Evolutionary conservation across 2,113 vertebrate species (phyloP).

Genomic region (Picathartes gymnocephalus): DNA sequence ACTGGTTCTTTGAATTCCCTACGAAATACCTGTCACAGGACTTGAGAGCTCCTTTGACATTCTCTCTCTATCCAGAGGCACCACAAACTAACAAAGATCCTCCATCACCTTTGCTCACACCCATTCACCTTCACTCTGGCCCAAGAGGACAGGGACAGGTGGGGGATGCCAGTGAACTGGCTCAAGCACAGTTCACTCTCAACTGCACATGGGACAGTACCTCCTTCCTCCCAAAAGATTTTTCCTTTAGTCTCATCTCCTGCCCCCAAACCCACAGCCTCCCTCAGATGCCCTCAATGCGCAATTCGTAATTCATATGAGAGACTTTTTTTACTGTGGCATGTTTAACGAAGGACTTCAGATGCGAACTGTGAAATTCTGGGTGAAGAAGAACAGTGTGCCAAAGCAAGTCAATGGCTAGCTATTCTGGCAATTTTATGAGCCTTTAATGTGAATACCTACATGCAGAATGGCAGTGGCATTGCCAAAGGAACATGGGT

Average conservation of each 20-base stretch:
- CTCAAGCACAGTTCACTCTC: background rate
- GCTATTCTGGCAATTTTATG: background rate
- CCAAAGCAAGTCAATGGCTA: background rate
- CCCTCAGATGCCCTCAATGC: background rate
- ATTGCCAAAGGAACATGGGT: background rate
- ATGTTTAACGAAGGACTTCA: background rate
- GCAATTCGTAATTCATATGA: background rate
- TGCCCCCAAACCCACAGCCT: background rate
- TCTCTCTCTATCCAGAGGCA: background rate
- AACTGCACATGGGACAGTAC: background rate
- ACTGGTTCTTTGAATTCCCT: background rate
- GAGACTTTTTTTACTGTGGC: background rate
- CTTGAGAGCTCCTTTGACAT: background rate
- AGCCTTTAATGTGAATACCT: background rate
- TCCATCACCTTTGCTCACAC: background rate
- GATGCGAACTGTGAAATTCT: background rate
- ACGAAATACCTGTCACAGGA: background rate
- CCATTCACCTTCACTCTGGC: background rate
- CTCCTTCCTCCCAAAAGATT: background rate
- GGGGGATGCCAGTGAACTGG: background rate
- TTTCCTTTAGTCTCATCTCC: background rate
- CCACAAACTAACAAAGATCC: background rate
- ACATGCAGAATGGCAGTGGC: background rate
- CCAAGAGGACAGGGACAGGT: background rate
- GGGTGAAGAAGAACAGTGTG: background rate